Base-by-base conservation (phyloP, 2,797 vertebrate genomes). In the Lepus townsendii region DNA sequence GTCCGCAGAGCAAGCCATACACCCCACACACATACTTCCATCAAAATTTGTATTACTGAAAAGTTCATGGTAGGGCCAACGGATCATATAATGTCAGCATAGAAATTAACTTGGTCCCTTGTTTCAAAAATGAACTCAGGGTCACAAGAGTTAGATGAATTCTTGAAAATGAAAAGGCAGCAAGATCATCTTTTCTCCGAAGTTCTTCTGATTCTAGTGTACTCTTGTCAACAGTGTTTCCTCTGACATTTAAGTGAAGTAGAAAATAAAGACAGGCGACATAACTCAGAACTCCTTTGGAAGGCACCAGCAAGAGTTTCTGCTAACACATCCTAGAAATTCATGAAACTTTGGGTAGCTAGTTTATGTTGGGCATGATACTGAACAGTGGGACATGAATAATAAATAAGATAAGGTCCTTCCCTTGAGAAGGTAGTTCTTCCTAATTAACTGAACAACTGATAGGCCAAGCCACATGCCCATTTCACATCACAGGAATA, bases 31-130 rank as follows among this genome's bases (percentile, higher is more conserved):
- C 27, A 30, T 27, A 52, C 50, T 76, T 91, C 89, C 62, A 38
- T 52, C 63, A 32, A 95, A 91, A 90, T 82, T 93, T 27, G 38
- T 82, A 32, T 89, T 57, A 73, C 13, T 88, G 32, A 75, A 88
- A 77, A 88, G 13, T 24, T 20, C 27, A n/a, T 32, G 50, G 42
- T 12, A 57, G 35, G 63, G 75, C 63, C 63, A 11, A n/a, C 68
- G 20, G 13, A 82, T 87, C 27, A 27, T 30, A 8, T 83, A 68
- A 85, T 60, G 13, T 72, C 80, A 83, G 30, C 54, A 72, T 22
- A 76, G n/a, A 7, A 88, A 85, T 69, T 17, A 4, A 79, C 77
- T 14, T 73, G 16, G 30, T 68, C 63, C 76, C 26, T 86, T 11
- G 19, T 50, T 88, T 68, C 5, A 73, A 24, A 78, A 20, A 86